These are phyloP conservation scores for Drosophila suzukii DNA, from an alignment of 1,140 invertebrate genomes.

Conservation along the genomic window DNA sequence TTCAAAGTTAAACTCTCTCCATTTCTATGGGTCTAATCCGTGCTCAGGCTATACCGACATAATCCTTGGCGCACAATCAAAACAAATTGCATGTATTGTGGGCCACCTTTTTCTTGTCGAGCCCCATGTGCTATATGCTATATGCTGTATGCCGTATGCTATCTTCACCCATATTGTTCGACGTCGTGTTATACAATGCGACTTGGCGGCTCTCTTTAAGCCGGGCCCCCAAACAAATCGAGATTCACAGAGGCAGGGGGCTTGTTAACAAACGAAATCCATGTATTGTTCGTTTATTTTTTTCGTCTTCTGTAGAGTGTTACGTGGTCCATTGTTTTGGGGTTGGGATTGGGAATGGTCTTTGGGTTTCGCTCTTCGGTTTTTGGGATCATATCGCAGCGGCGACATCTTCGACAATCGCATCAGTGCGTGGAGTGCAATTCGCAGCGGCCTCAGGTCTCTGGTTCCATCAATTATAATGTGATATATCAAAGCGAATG, in stretches of 20 bases:
- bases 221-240: slow-evolving; percentile 64
- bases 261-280: slow-evolving; percentile 75
- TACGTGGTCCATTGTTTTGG: slow-evolving; percentile 51
- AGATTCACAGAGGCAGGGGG: slow-evolving; percentile 25
- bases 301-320: slow-evolving; percentile 22
- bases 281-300: slow-evolving; percentile 61
- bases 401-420: slow-evolving; percentile 41
- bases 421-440: slow-evolving; percentile 53
- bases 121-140: slow-evolving; percentile 7
- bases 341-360: slow-evolving; percentile 1
- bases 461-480: slow-evolving; percentile 75
- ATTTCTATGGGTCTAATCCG: slow-evolving; percentile 7
- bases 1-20: not conserved
- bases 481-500: slow-evolving; percentile 73
- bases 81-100: slow-evolving; percentile 64
- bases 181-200: slow-evolving; percentile 52
- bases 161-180: slow-evolving; percentile 53
- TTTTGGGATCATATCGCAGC: slow-evolving; percentile 10
- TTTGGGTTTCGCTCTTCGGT: not conserved
- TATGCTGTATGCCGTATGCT: slow-evolving; percentile 9
- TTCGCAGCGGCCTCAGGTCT: slow-evolving; percentile 32
- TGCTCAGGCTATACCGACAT: slow-evolving; percentile 14
- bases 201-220: slow-evolving; percentile 49
- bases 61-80: slow-evolving; percentile 58
- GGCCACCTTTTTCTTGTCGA: slow-evolving; percentile 49